Percentiles rank a stretch among this genome's conserved stretches.
Conservation (phyloP, 2,888 invertebrate genomes). For the Drosophila rellima region DNA sequence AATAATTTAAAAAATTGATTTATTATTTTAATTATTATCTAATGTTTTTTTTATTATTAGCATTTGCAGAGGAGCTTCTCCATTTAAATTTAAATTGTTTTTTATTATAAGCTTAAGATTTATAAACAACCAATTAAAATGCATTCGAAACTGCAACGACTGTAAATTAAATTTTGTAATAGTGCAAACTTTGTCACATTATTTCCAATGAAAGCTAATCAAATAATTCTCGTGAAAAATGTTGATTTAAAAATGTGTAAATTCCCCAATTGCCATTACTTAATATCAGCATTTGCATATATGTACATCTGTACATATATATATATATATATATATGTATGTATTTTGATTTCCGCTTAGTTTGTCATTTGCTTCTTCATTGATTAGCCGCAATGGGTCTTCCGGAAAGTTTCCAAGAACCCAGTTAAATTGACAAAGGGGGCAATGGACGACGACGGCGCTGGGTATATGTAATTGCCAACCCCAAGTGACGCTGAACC, state of each 20-base stretch:
- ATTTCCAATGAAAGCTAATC: background rate
- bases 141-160: background rate
- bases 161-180: background rate
- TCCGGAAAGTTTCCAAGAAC: slow-evolving; percentile 7
- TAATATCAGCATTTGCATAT: slow-evolving; percentile 18
- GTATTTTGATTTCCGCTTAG: slow-evolving; percentile 15
- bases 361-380: slow-evolving; percentile 22
- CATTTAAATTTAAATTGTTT: no score
- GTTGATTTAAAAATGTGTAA: background rate
- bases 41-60: no score
- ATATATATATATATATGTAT: no score
- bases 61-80: no score
- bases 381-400: slow-evolving; percentile 14
- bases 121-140: background rate
- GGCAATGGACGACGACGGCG: slow-evolving; percentile 1
- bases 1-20: no score
- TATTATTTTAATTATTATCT: no score
- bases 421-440: background rate
- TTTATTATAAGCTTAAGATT: no score
- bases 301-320: no score
- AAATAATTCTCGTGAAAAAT: background rate
- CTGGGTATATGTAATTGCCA: slow-evolving; percentile 7
- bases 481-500: slow-evolving; percentile 34
- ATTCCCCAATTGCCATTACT: background rate
- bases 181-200: background rate